Base-by-base conservation (phyloP, 2,113 vertebrate genomes). In the Apodemus sylvaticus region DNA sequence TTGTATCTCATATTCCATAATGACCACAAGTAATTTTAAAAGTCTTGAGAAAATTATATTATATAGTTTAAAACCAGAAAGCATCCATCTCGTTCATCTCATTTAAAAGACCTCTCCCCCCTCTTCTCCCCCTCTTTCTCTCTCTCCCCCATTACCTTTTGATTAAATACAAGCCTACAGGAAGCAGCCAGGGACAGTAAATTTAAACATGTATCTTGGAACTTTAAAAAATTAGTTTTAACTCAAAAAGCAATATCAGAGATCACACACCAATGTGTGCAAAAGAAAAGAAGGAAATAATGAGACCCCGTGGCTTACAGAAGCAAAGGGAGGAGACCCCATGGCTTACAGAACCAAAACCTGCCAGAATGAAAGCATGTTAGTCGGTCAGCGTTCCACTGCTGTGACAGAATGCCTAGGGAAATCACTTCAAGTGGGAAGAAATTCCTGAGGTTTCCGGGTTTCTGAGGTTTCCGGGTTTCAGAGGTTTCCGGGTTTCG, bases 41-140 rank as follows among this genome's bases (percentile, higher is more conserved):
- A 7, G 55, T 79, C 79, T 62, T 60, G 76, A 39, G 53, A 45
- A 78, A 62, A 82, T 39, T n/a, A 24, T 8, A 73, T 73, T 60
- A 92, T 39, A 19, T 70, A 58, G 60, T 70, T 36, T 51, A 73
- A 39, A n/a, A n/a, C 11, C 16, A 42, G 68, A 70, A 45, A 45
- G 14, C 51, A 58, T 60, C n/a, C n/a, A n/a, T n/a, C n/a, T n/a
- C n/a, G n/a, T n/a, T 88, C 8, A 34, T 55, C 48, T 78, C 29
- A 45, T 68, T 88, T 68, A 79, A 70, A 79, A 93, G 71, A 66
- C n/a, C n/a, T n/a, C n/a, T n/a, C n/a, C n/a, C n/a, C n/a, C n/a
- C n/a, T n/a, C n/a, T n/a, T n/a, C n/a, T n/a, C n/a, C n/a, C n/a
- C n/a, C n/a, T n/a, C n/a, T n/a, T n/a, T n/a, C n/a, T n/a, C n/a